Base-by-base conservation (phyloP, 92 coral and sea anemone genomes). In the Heteractis magnifica region DNA sequence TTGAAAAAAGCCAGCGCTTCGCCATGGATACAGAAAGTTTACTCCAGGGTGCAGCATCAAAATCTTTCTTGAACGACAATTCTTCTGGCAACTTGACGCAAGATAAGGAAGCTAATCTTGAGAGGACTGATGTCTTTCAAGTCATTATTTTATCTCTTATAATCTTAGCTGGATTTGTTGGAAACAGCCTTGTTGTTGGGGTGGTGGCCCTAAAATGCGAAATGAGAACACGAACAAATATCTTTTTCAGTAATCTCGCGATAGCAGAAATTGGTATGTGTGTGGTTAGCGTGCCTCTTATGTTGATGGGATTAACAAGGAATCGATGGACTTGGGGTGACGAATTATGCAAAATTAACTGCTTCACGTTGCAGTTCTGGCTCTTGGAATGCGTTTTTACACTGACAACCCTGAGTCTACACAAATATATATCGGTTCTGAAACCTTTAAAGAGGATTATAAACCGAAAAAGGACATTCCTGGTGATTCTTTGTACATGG, bases 221-320 rank as follows among this genome's bases (percentile, higher is more conserved):
- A 71, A 94, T 94, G 95, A 77, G 94, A 81, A 94, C 98, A 18
- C 88, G 98, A 41, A 94, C 98, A n/a, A 94, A 94, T 51, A 52
- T 85, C 4, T 91, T 89, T 82, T 90, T 94, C 12, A 85, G 89
- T 9, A 90, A 89, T 72, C 85, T 91, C n/a, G 89, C 98, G 56
- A 26, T 89, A 13, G 84, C 84, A 6, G 90, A 89, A 18, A 79
- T 89, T 13, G 95, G 95, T 20, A 79, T 80, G 18, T 71, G 86
- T 13, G 64, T 89, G 77, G 71, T 90, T 49, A 89, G 95, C 51
- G 87, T 89, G 15, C 90, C 94, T 0, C 85, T 91, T 21, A 82
- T 87, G 87, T 73, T 94, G 71, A 77, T 75, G 8, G 79, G 84
- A n/a, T 75, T 91, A 13, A 78, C 88, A 68, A 90, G 85, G 51